Evolutionary conservation across 2,113 vertebrate species (phyloP).

Genomic region (Mellivora capensis): DNA sequence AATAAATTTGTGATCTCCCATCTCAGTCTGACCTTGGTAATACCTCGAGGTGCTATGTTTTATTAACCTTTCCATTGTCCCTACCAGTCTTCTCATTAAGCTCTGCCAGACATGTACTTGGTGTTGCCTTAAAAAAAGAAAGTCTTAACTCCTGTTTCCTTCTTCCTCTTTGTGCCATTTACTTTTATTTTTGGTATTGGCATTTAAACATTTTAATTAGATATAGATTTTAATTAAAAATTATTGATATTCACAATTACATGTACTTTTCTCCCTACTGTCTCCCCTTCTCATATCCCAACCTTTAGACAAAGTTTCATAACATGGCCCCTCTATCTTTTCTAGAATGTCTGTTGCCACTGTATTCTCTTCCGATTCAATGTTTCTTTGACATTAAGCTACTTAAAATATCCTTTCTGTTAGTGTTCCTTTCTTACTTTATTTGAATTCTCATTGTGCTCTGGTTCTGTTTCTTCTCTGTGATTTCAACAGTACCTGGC

Average conservation of each 20-base stretch:
- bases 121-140: background rate
- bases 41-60: background rate
- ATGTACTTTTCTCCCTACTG: background rate
- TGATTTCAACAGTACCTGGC: background rate
- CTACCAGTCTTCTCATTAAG: background rate
- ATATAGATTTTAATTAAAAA: background rate
- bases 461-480: background rate
- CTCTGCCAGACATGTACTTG: background rate
- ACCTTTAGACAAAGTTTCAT: background rate
- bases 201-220: constrained; percentile 7
- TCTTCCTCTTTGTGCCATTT: background rate
- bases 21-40: background rate
- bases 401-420: background rate
- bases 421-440: background rate
- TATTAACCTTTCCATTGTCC: background rate
- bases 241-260: background rate
- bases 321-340: background rate
- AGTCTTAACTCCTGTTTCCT: background rate
- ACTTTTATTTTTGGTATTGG: background rate
- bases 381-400: background rate
- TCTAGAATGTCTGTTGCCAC: background rate
- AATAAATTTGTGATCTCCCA: background rate
- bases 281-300: background rate
- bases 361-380: background rate
- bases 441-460: background rate